A percentile compares a stretch with the other conserved stretches of the same genome.
phyloP scores from a whole-genome alignment of 2,113 vertebrate species.

The Onychostruthus taczanowskii region DNA sequence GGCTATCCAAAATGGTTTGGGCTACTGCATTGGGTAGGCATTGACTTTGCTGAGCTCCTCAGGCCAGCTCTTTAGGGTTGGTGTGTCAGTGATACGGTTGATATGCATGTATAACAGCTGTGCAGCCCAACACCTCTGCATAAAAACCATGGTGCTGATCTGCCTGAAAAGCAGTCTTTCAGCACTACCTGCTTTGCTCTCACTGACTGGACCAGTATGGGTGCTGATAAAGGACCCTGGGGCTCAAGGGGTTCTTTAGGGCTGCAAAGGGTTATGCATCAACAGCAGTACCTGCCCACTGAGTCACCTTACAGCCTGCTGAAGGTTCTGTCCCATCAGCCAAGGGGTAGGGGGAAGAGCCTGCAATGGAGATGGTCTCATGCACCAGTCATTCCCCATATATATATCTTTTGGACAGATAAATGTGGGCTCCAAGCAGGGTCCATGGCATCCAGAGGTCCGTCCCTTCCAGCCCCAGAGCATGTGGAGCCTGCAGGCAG shows the following conservation, averaged over 20 bases:
- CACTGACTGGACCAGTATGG: neutral
- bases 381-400: neutral
- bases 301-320: neutral
- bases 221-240: neutral
- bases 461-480: neutral
- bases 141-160: neutral
- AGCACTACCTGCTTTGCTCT: neutral
- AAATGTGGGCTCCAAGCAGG: neutral
- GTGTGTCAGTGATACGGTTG: neutral
- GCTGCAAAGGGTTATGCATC: neutral
- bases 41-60: neutral
- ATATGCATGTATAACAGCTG: rapidly evolving
- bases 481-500: neutral
- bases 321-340: neutral
- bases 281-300: neutral
- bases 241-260: neutral
- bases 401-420: neutral
- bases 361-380: neutral
- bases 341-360: neutral
- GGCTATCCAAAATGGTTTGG: neutral
- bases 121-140: neutral
- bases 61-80: neutral
- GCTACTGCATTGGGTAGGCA: rapidly evolving
- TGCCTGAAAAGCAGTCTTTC: neutral
- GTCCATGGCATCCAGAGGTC: neutral